Conservation (phyloP, 1,140 invertebrate genomes). For the Paralvinella palmiformis region DNA sequence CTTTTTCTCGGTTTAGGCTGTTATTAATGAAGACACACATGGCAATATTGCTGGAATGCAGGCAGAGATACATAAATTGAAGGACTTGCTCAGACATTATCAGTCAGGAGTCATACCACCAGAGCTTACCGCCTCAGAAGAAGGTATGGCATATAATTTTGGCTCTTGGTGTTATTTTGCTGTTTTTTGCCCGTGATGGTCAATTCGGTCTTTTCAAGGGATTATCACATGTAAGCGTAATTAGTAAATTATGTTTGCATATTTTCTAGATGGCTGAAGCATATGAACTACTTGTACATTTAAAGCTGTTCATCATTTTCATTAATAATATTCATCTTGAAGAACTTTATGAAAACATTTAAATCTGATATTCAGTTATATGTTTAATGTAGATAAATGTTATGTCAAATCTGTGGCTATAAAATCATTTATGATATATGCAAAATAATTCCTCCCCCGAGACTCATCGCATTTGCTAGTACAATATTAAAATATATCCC, state of each 20-base stretch:
- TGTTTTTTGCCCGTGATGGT: too few relatives aligned
- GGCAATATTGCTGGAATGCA: slow-evolving; percentile 38
- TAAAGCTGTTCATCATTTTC: too few relatives aligned
- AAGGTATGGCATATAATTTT: background rate
- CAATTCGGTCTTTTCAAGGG: background rate
- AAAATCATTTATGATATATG: too few relatives aligned
- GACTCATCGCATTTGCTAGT: too few relatives aligned
- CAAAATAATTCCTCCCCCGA: too few relatives aligned
- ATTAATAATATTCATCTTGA: too few relatives aligned
- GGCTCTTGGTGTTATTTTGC: too few relatives aligned
- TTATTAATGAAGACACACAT: slow-evolving; percentile 42
- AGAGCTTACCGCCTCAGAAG: background rate
- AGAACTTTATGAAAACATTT: too few relatives aligned
- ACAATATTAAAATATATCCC: too few relatives aligned
- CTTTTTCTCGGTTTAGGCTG: slow-evolving; percentile 28
- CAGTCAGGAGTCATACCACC: background rate
- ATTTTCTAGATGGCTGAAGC: background rate
- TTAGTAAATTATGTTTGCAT: background rate
- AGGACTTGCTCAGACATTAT: slow-evolving; percentile 24
- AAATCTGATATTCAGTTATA: too few relatives aligned
- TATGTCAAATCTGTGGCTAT: too few relatives aligned
- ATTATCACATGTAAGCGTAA: background rate
- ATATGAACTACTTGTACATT: background rate
- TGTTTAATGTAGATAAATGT: too few relatives aligned
- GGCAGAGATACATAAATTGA: slow-evolving; percentile 36